Conservation (phyloP, 2,113 vertebrate genomes). For the Tragelaphus strepsiceros region DNA sequence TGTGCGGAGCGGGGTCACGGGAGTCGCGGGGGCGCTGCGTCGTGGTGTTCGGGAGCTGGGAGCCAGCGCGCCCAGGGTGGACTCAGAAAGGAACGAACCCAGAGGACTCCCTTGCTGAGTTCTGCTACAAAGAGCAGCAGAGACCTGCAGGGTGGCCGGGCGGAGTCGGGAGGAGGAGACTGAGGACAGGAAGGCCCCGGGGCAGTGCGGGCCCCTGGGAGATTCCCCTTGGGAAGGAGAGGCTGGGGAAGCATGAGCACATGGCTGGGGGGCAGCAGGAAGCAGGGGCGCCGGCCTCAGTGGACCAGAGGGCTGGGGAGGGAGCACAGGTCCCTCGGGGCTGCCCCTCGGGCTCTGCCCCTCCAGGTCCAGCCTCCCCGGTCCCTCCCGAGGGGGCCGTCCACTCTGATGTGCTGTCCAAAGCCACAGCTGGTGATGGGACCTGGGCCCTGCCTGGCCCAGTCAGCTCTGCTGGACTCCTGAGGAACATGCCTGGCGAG, state of each 20-base stretch:
- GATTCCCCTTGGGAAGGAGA: background rate
- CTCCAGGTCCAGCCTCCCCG: rapidly evolving
- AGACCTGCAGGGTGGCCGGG: background rate
- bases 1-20: rapidly evolving
- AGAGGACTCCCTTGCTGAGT: too few species aligned
- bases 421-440: rapidly evolving
- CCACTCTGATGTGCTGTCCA: rapidly evolving
- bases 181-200: too few species aligned
- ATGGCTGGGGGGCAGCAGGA: rapidly evolving
- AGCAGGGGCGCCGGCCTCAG: rapidly evolving
- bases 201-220: rapidly evolving
- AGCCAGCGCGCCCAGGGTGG: rapidly evolving
- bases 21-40: rapidly evolving
- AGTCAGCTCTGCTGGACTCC: background rate
- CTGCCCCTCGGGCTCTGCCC: background rate
- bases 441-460: rapidly evolving
- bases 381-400: background rate
- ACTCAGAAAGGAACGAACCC: background rate
- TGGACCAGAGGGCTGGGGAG: background rate
- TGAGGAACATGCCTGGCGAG: rapidly evolving
- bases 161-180: rapidly evolving
- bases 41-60: background rate
- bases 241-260: too few species aligned
- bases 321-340: background rate
- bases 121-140: background rate